A percentile compares a stretch with the other conserved stretches of the same genome.
These are phyloP conservation scores for Lontra canadensis DNA, from an alignment of 2,113 vertebrate species.

Conservation along the genomic window DNA sequence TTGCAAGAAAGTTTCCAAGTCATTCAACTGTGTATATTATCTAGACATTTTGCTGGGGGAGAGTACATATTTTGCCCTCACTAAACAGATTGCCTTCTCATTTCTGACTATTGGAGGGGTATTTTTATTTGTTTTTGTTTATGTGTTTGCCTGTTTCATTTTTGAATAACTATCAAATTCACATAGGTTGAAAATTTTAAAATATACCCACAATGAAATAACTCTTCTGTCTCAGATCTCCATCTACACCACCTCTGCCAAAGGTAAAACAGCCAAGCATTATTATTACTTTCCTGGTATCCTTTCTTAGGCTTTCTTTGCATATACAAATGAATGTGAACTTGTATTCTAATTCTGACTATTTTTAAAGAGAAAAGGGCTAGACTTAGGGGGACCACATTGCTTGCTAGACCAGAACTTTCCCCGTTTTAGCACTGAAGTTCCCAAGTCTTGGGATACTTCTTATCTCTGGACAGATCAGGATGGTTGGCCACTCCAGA, in stretches of 20 bases:
- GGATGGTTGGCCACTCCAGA: background rate
- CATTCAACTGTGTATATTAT: background rate
- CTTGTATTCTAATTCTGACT: background rate
- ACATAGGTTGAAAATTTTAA: background rate
- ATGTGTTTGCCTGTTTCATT: background rate
- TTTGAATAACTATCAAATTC: conserved; percentile 5
- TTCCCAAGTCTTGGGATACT: background rate
- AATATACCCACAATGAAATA: background rate
- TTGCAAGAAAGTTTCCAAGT: conserved; percentile 44
- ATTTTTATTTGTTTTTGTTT: background rate
- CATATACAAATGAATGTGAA: background rate
- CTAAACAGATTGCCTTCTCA: background rate
- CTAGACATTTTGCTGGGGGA: background rate
- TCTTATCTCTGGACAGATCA: background rate
- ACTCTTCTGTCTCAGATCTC: background rate
- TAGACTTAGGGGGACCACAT: background rate
- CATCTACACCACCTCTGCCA: background rate
- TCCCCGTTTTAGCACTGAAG: background rate
- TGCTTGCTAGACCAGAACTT: background rate
- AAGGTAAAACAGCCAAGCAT: background rate
- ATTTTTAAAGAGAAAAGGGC: background rate
- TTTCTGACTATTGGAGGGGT: background rate
- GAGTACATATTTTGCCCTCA: background rate
- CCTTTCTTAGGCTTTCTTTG: background rate
- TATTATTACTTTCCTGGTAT: background rate